Percentiles rank a stretch among this genome's conserved stretches.
phyloP scores from a whole-genome alignment of 2,888 invertebrate species.

The Keiferia lycopersicella region DNA sequence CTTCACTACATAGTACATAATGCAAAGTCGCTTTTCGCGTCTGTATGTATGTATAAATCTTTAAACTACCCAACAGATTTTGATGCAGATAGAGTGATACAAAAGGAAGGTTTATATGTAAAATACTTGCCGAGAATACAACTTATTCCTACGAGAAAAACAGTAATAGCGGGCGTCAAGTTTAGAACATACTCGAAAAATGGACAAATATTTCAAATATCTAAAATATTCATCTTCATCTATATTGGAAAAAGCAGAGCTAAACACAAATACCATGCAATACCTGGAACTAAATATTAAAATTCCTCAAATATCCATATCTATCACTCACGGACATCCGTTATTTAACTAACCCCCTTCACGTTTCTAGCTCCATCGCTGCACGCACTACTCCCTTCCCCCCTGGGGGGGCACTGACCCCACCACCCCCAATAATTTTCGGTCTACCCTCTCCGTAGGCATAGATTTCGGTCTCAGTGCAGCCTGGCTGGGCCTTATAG shows the following conservation, averaged over 20 bases:
- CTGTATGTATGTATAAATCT: too few relatives aligned
- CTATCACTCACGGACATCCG: constrained; percentile 8
- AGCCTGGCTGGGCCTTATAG: constrained; percentile 44
- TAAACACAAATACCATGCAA: background rate
- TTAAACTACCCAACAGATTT: too few relatives aligned
- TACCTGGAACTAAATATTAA: background rate
- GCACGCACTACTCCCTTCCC: constrained; percentile 36
- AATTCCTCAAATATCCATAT: constrained; percentile 8
- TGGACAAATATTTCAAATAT: too few relatives aligned
- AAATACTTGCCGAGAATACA: too few relatives aligned
- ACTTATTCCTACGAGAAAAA: too few relatives aligned
- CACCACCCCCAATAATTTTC: constrained; percentile 67
- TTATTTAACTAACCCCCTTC: constrained; percentile 20
- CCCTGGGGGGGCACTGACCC: constrained; percentile 32
- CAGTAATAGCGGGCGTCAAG: too few relatives aligned
- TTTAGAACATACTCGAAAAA: too few relatives aligned
- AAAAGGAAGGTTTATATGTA: too few relatives aligned
- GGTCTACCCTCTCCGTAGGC: constrained; percentile 66
- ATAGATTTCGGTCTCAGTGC: constrained; percentile 73
- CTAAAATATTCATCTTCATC: too few relatives aligned
- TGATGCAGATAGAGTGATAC: too few relatives aligned
- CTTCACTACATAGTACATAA: too few relatives aligned
- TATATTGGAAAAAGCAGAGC: background rate
- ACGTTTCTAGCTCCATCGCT: constrained; percentile 11
- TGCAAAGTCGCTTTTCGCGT: too few relatives aligned